Conservation (phyloP, 2,113 vertebrate species). For the Felis catus region F.catus_Fca126_mat1.0 CM031415.1:126950501-126951000, state of each 20-base stretch:
- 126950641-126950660: slow-evolving; percentile 39
- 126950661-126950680: slow-evolving; percentile 55
- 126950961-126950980: neutral
- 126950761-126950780: slow-evolving; percentile 33
- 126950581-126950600: slow-evolving; percentile 49
- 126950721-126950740: slow-evolving; percentile 5
- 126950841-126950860: neutral
- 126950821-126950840: neutral
- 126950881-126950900: neutral
- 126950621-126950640: neutral
- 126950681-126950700: slow-evolving; percentile 54
- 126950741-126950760: slow-evolving; percentile 48
- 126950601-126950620: slow-evolving; percentile 12
- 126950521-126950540: neutral
- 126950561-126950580: slow-evolving; percentile 36
- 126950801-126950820: slow-evolving; percentile 17
- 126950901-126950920: neutral
- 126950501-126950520: neutral
- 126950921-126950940: neutral
- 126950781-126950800: neutral
- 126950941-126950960: neutral
- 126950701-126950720: slow-evolving; percentile 59
- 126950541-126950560: neutral
- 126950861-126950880: neutral
- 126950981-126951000: neutral